phyloP scores from a whole-genome alignment of 2,888 invertebrate species.

The Disparrhopalites patrizii region DNA sequence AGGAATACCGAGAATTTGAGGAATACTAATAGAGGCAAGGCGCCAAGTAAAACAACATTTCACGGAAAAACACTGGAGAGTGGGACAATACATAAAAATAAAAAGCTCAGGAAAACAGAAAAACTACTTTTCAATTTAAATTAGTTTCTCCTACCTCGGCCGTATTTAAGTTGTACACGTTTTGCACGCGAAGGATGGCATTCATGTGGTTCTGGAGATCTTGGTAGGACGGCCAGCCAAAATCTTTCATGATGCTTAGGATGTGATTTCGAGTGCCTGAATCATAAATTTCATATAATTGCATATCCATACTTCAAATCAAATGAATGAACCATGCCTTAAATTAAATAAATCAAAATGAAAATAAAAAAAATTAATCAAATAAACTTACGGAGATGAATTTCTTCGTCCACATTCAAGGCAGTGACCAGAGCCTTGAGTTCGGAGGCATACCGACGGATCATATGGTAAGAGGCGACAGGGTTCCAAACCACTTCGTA shows the following conservation, averaged over 20 bases:
- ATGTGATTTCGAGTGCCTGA: conserved; percentile 17
- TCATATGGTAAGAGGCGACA: conserved; percentile 31
- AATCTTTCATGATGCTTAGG: conserved; percentile 15
- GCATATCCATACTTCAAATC: neutral
- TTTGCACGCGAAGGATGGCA: conserved; percentile 34
- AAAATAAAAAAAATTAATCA: neutral
- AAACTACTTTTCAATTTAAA: too few relatives aligned
- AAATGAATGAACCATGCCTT: neutral
- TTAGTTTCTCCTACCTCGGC: conserved; percentile 30
- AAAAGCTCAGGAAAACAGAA: too few relatives aligned
- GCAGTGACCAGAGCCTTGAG: conserved; percentile 18
- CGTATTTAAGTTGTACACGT: conserved; percentile 34
- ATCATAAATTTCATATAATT: neutral
- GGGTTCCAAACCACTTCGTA: conserved; percentile 24
- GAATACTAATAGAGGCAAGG: too few relatives aligned
- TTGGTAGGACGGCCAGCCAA: conserved; percentile 32
- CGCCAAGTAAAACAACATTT: too few relatives aligned
- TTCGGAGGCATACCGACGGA: conserved; percentile 31
- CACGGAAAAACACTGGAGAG: too few relatives aligned
- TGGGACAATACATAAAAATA: too few relatives aligned
- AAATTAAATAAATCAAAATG: neutral
- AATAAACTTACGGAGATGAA: conserved; percentile 9
- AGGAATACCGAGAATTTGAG: too few relatives aligned
- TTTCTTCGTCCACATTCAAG: neutral
- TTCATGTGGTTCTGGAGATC: conserved; percentile 24